A percentile compares a stretch with the other conserved stretches of the same genome.
phyloP scores from a whole-genome alignment of 2,888 invertebrate species.

The Philhelius pedissequus region DNA sequence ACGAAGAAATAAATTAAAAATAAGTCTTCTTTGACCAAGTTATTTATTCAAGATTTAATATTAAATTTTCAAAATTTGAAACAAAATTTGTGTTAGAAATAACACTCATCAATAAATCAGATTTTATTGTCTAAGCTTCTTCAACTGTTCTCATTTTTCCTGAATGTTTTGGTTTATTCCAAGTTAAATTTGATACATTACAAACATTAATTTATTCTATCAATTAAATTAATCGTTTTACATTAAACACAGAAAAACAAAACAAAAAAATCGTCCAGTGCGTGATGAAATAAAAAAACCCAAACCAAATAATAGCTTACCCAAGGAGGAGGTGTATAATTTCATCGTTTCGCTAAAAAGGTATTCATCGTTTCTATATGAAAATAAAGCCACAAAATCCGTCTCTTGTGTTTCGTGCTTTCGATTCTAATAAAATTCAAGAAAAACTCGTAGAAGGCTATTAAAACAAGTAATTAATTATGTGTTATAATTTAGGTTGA shows the following conservation, averaged over 20 bases:
- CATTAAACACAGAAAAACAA: too few relatives aligned
- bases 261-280: background rate
- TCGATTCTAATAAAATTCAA: conserved; percentile 52
- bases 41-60: too few relatives aligned
- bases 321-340: background rate
- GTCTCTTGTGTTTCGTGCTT: conserved; percentile 26
- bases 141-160: background rate
- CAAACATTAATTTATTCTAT: background rate
- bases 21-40: too few relatives aligned
- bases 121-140: background rate
- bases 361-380: background rate
- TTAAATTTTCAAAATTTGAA: background rate
- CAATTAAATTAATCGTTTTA: background rate
- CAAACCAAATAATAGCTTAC: background rate
- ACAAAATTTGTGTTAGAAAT: background rate
- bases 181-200: conserved; percentile 5
- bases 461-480: conserved; percentile 53
- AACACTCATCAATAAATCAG: background rate
- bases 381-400: background rate
- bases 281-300: background rate
- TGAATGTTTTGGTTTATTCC: background rate
- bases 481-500: conserved; percentile 55
- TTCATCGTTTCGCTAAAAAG: background rate
- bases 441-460: conserved; percentile 18
- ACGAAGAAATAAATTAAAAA: too few relatives aligned